Conservation (phyloP, 1,140 invertebrate genomes). For the Drosophila orosa region DNA sequence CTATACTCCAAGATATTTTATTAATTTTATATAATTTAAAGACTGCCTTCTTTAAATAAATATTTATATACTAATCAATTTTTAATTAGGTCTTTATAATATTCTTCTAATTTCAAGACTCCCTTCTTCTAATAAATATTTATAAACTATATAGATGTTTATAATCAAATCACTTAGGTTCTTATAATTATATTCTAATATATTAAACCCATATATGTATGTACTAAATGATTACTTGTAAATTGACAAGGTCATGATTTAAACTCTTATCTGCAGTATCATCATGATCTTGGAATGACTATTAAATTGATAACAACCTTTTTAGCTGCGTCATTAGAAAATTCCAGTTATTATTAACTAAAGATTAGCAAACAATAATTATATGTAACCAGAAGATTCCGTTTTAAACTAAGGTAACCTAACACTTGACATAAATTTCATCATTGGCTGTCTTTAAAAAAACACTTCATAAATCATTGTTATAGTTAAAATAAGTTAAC, state of each 20-base stretch:
- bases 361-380: conserved; percentile 1
- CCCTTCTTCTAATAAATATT: background rate
- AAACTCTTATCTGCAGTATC: background rate
- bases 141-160: background rate
- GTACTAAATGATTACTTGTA: background rate
- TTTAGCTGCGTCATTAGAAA: conserved; percentile 5
- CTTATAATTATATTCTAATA: too few relatives aligned
- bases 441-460: background rate
- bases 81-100: too few relatives aligned
- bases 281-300: conserved; percentile 9
- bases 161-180: too few relatives aligned
- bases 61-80: background rate
- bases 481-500: background rate
- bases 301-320: background rate
- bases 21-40: background rate
- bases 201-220: background rate
- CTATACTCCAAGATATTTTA: background rate
- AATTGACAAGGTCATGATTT: conserved; percentile 6
- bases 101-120: background rate
- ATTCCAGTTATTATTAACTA: conserved; percentile 4
- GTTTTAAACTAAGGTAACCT: too few relatives aligned
- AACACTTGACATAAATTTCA: background rate
- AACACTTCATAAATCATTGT: background rate
- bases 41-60: background rate
- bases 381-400: background rate